A percentile compares a stretch with the other conserved stretches of the same genome.
These are phyloP conservation scores for Ptyas mucosa DNA, from an alignment of 2,113 vertebrate genomes.

Conservation along the genomic window DNA sequence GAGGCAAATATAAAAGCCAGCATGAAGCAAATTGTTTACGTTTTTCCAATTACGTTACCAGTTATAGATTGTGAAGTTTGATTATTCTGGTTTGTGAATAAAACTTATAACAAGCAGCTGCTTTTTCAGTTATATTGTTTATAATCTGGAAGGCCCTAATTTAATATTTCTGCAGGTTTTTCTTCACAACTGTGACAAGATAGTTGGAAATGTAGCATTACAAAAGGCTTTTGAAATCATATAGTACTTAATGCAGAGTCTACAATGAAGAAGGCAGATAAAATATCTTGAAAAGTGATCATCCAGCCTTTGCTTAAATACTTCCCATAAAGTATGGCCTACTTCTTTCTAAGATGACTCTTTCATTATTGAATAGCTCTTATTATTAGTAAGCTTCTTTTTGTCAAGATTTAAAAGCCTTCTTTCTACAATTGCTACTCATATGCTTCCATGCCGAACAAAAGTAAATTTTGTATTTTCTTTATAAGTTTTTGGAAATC, in stretches of 20 bases:
- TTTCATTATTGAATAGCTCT: not conserved
- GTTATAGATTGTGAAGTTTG: not conserved
- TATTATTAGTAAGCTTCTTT: not conserved
- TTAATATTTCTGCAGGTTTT: not conserved
- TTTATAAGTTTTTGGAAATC: not conserved
- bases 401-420: not conserved
- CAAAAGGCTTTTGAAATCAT: not conserved
- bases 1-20: not conserved
- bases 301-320: not conserved
- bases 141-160: not conserved
- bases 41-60: not conserved
- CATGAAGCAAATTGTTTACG: not conserved
- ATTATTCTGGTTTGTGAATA: not conserved
- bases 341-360: not conserved
- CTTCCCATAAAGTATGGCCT: not conserved
- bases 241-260: not conserved
- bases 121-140: not conserved
- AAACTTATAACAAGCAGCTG: not conserved
- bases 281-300: not conserved
- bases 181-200: not conserved
- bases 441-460: not conserved
- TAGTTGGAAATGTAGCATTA: not conserved
- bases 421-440: not conserved
- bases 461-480: not conserved
- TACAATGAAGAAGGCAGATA: not conserved